These are phyloP conservation scores for Chitala chitala DNA, from an alignment of 2,113 vertebrate species.

Conservation along the genomic window DNA sequence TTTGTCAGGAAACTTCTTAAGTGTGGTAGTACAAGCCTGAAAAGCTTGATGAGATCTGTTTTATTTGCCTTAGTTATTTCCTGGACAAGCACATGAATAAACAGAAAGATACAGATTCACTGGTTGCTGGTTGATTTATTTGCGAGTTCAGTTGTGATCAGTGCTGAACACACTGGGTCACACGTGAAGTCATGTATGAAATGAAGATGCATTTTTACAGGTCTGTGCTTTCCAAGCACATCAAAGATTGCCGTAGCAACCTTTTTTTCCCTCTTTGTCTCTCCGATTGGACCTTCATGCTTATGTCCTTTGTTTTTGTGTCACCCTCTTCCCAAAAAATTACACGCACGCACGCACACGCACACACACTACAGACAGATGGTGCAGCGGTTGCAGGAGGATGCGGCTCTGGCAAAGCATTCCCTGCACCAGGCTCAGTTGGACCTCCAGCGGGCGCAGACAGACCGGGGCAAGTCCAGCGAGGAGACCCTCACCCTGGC, in stretches of 20 bases:
- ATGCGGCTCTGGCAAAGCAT: slow-evolving; percentile 38
- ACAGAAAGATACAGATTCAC: background rate
- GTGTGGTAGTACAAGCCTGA: slow-evolving; percentile 11
- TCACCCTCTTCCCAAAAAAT: background rate
- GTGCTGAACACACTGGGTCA: background rate
- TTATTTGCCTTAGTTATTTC: slow-evolving; percentile 20
- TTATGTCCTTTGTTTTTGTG: slow-evolving; percentile 9
- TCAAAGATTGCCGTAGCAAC: background rate
- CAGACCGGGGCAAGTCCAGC: slow-evolving; percentile 41
- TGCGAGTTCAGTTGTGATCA: slow-evolving; percentile 10
- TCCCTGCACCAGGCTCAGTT: slow-evolving; percentile 42
- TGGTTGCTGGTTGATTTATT: slow-evolving; percentile 11
- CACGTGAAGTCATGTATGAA: background rate
- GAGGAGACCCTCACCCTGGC: slow-evolving; percentile 33
- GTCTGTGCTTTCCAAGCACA: background rate
- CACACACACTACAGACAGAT: slow-evolving; percentile 35
- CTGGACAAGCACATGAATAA: slow-evolving; percentile 20
- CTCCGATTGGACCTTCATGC: slow-evolving; percentile 9
- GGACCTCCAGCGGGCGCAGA: slow-evolving; percentile 34
- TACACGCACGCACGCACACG: background rate
- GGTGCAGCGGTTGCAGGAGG: slow-evolving; percentile 42
- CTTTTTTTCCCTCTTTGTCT: background rate
- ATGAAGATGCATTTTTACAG: background rate
- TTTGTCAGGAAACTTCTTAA: slow-evolving; percentile 18
- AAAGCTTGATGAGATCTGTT: slow-evolving; percentile 25